phyloP scores from a whole-genome alignment of 2,888 invertebrate genomes.

The Nemotelus nigrinus region DNA sequence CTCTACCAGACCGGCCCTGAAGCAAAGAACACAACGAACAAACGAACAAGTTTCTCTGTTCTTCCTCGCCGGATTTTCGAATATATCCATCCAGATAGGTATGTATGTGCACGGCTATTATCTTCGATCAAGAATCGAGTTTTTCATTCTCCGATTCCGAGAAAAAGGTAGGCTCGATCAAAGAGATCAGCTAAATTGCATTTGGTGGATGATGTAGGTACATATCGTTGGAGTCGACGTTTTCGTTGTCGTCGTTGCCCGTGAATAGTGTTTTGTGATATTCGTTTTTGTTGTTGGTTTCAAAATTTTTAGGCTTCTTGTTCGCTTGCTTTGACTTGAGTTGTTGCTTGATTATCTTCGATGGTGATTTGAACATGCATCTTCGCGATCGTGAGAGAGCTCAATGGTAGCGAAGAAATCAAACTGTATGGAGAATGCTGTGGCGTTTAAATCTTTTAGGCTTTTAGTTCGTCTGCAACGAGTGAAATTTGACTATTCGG shows the following conservation, averaged over 20 bases:
- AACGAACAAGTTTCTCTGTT: constrained; percentile 17
- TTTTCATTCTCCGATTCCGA: constrained; percentile 42
- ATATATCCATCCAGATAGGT: not conserved
- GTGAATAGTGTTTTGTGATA: not conserved
- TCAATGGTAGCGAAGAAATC: no score
- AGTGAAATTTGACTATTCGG: no score
- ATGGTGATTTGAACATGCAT: constrained; percentile 10
- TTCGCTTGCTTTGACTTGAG: not conserved
- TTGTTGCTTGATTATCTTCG: not conserved
- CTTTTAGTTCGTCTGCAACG: no score
- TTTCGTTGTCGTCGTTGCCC: not conserved
- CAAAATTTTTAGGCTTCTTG: constrained; percentile 3
- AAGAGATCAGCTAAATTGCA: constrained; percentile 43
- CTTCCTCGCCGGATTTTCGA: constrained; percentile 33
- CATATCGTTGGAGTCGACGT: not conserved
- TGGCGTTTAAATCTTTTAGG: no score
- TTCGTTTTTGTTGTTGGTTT: not conserved
- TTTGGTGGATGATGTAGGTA: constrained; percentile 37
- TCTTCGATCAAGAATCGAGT: constrained; percentile 46
- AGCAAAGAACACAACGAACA: not conserved
- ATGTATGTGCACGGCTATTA: constrained; percentile 36
- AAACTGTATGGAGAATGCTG: no score
- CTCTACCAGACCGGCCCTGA: not conserved
- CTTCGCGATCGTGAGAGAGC: not conserved
- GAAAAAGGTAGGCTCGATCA: constrained; percentile 49